These are phyloP conservation scores for Suricata suricatta DNA, from an alignment of 2,113 vertebrate genomes.

Conservation along the genomic window DNA sequence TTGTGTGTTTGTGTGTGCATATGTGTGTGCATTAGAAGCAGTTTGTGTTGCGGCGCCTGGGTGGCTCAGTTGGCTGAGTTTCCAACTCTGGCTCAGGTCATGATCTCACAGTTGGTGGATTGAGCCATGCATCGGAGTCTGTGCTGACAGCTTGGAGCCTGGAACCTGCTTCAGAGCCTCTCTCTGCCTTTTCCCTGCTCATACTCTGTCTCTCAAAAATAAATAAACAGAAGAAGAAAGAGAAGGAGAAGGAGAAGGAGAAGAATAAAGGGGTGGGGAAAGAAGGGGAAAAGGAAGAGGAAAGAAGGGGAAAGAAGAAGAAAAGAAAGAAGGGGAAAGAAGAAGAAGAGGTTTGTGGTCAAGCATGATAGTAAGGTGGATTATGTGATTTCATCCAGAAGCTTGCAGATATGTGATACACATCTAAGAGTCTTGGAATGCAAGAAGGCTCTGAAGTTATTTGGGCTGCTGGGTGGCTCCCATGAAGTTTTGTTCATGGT, in stretches of 20 bases:
- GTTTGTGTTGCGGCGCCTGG: not conserved
- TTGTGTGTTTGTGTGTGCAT: not conserved
- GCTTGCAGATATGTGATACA: not conserved
- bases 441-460: not conserved
- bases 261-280: too few relatives aligned
- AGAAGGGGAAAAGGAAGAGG: too few relatives aligned
- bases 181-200: too few relatives aligned
- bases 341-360: not conserved
- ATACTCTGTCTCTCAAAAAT: too few relatives aligned
- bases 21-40: not conserved
- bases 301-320: too few relatives aligned
- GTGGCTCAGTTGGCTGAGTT: too few relatives aligned
- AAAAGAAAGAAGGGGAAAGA: too few relatives aligned
- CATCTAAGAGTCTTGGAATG: not conserved
- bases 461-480: not conserved
- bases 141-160: not conserved
- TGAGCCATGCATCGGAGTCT: too few relatives aligned
- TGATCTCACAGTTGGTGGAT: too few relatives aligned
- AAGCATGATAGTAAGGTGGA: not conserved
- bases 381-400: not conserved
- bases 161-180: too few relatives aligned
- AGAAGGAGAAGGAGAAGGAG: accelerated
- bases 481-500: not conserved
- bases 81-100: too few relatives aligned
- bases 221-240: too few relatives aligned